A percentile compares a stretch with the other conserved stretches of the same genome.
Evolutionary conservation across 92 coral and sea anemone genomes (phyloP).

Genomic region (Epizoanthus scotinus): DNA sequence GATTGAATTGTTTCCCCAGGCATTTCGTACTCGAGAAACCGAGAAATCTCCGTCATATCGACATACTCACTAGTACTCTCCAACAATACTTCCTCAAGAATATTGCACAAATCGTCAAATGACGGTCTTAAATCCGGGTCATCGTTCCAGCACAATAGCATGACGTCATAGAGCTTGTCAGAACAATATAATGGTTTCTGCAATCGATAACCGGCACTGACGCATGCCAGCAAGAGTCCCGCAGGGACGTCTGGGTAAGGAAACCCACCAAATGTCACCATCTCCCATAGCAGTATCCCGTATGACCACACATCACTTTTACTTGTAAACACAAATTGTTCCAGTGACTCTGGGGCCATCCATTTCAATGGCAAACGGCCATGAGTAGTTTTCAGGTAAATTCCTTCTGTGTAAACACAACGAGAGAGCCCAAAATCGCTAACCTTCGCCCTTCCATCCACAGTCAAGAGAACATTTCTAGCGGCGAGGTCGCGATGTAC

Average conservation of each 20-base stretch:
- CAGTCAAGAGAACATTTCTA: slow-evolving; percentile 62
- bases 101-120: slow-evolving; percentile 58
- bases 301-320: slow-evolving; percentile 61
- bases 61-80: slow-evolving; percentile 59
- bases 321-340: slow-evolving; percentile 19
- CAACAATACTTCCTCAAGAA: slow-evolving; percentile 53
- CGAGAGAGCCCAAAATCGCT: slow-evolving; percentile 78
- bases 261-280: slow-evolving; percentile 68
- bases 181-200: slow-evolving; percentile 68
- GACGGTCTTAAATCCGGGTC: slow-evolving; percentile 65
- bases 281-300: slow-evolving; percentile 75
- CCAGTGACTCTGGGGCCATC: slow-evolving; percentile 82
- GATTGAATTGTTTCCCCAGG: background rate
- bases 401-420: slow-evolving; percentile 58
- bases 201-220: slow-evolving; percentile 65
- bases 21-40: background rate
- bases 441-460: slow-evolving; percentile 59
- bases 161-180: slow-evolving; percentile 63
- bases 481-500: slow-evolving; percentile 79
- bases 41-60: background rate
- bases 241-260: slow-evolving; percentile 74
- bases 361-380: slow-evolving; percentile 74
- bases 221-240: slow-evolving; percentile 50
- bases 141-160: slow-evolving; percentile 71
- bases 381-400: slow-evolving; percentile 55